Base-by-base conservation (phyloP, 2,797 vertebrate genomes). In the Schizopygopsis malacanthus region DNA sequence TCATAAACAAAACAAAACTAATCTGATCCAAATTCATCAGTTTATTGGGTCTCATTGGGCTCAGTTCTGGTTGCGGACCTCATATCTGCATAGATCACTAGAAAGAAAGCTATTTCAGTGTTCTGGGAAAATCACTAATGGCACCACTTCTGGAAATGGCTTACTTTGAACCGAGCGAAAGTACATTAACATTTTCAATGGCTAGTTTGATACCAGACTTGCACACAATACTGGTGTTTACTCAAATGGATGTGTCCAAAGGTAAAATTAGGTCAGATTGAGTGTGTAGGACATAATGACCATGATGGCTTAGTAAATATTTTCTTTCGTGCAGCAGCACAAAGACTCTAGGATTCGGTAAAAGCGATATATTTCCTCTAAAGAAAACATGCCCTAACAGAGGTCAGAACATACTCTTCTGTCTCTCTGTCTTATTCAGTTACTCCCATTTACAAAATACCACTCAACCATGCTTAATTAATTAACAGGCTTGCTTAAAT, bases 401-500 rank as follows among this genome's bases (percentile, higher is more conserved):
- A 84, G n/a, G 47, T 77, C 63, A 43, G 50, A 78, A 69, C 72
- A 76, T n/a, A 75, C 13, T 77, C 86, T 82, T 90, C 88, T 86
- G 73, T 89, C 79, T 88, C 79, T 88, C 87, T 90, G 90, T 91
- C 90, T 85, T 73, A 72, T 86, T 82, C 90, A 81, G 85, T 91
- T 87, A 92, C 92, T 92, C 90, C 88, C 91, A 91, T 92, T 71
- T 90, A 87, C 77, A 84, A 92, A 81, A 91, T 91, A 86, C 85
- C 86, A 84, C 88, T 90, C 86, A 79, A 72, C 84, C 88, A 85
- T 81, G 90, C 89, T 87, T 90, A 83, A 89, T 93, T 93, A 92
- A 94, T 94, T 92, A 89, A 91, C 90, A 89, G 43, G 76, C 86
- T 89, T 12, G 90, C 93, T 92, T 88, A 89, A 86, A 92, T 90